These are phyloP conservation scores for Cheilosia variabilis DNA, from an alignment of 2,888 invertebrate species.

Conservation along the genomic window DNA sequence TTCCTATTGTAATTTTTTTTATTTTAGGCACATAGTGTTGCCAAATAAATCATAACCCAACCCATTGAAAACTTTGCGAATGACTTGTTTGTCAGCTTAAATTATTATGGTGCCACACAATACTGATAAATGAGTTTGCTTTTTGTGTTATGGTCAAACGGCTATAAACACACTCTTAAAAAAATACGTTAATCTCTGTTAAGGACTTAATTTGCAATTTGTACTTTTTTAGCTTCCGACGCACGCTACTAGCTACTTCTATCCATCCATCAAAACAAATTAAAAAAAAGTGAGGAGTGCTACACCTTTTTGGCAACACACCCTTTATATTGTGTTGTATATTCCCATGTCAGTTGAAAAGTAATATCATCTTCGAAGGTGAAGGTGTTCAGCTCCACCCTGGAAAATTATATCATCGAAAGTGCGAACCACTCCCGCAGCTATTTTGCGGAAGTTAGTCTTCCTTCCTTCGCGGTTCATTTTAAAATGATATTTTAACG, in stretches of 20 bases:
- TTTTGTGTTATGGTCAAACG: background rate
- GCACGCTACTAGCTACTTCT: background rate
- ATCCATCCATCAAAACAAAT: slow-evolving; percentile 31
- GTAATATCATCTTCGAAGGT: slow-evolving; percentile 57
- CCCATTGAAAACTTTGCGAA: too few relatives aligned
- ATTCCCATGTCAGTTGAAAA: slow-evolving; percentile 30
- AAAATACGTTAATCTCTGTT: slow-evolving; percentile 6
- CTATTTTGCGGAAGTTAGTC: slow-evolving; percentile 47
- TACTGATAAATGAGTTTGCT: background rate
- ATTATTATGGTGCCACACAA: too few relatives aligned
- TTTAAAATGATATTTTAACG: slow-evolving; percentile 10
- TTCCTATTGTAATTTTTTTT: too few relatives aligned
- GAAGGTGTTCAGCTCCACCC: slow-evolving; percentile 55
- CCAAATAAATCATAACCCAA: too few relatives aligned
- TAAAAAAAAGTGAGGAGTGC: slow-evolving; percentile 26
- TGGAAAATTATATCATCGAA: slow-evolving; percentile 48
- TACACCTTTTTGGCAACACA: slow-evolving; percentile 37
- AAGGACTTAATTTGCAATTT: slow-evolving; percentile 6
- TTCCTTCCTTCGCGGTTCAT: slow-evolving; percentile 14
- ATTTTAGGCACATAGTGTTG: too few relatives aligned
- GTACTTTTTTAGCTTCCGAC: background rate
- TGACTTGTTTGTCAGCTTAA: too few relatives aligned
- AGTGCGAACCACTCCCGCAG: slow-evolving; percentile 60
- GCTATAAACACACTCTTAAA: slow-evolving; percentile 18
- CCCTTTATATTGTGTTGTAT: slow-evolving; percentile 25